These are phyloP conservation scores for Micrasema longulum DNA, from an alignment of 1,140 invertebrate genomes.

Conservation along the genomic window DNA sequence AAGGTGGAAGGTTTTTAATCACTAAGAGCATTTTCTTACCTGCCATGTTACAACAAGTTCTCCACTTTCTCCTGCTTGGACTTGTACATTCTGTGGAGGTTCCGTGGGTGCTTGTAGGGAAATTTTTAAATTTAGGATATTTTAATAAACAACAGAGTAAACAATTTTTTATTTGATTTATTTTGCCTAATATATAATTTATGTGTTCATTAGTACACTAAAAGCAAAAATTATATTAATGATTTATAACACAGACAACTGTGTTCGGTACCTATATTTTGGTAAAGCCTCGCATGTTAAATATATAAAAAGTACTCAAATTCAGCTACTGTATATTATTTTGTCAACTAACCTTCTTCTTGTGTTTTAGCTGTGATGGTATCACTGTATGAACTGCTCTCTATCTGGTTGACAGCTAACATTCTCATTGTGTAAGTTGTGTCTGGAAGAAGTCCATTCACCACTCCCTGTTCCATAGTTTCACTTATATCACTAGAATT, in stretches of 20 bases:
- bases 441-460: constrained; percentile 77
- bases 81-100: constrained; percentile 77
- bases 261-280: no score
- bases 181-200: no score
- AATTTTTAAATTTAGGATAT: not conserved
- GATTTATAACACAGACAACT: no score
- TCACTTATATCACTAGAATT: constrained; percentile 44
- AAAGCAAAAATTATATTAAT: no score
- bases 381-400: constrained; percentile 77
- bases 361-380: constrained; percentile 76
- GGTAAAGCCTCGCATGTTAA: no score
- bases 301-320: no score
- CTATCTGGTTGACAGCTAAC: constrained; percentile 81
- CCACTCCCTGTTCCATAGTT: constrained; percentile 65
- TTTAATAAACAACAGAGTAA: no score
- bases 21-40: constrained; percentile 62
- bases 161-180: no score
- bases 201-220: no score
- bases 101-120: constrained; percentile 71
- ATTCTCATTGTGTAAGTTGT: constrained; percentile 84
- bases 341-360: constrained; percentile 71
- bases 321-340: no score
- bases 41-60: constrained; percentile 80
- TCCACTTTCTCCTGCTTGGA: constrained; percentile 75
- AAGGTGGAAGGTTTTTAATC: no score